Evolutionary conservation across 2,888 invertebrate genomes (phyloP).

Genomic region (Cheilosia soror): DNA sequence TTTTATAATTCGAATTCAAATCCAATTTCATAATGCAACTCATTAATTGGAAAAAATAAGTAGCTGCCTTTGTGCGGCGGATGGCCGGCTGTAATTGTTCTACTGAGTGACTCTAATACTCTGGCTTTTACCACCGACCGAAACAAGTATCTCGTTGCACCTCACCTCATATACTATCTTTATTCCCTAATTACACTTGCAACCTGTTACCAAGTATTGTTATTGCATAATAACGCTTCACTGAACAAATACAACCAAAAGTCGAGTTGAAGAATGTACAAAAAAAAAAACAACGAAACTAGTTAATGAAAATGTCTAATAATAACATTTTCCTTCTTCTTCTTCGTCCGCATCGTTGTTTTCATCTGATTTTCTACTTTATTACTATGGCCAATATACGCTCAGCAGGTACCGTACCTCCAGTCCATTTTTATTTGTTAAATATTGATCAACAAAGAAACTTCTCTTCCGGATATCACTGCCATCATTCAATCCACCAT

Average conservation of each 20-base stretch:
- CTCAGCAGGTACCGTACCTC: slow-evolving; percentile 47
- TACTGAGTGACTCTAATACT: slow-evolving; percentile 30
- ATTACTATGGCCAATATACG: slow-evolving; percentile 14
- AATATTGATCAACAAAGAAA: slow-evolving; percentile 64
- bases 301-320: slow-evolving; percentile 47
- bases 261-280: neutral
- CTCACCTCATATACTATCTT: slow-evolving; percentile 26
- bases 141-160: slow-evolving; percentile 11
- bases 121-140: too few species aligned
- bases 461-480: slow-evolving; percentile 68
- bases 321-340: slow-evolving; percentile 32
- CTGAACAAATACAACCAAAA: slow-evolving; percentile 8
- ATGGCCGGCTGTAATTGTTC: slow-evolving; percentile 8
- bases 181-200: slow-evolving; percentile 40
- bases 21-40: slow-evolving; percentile 57
- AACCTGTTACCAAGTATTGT: slow-evolving; percentile 17
- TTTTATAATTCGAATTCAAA: slow-evolving; percentile 36
- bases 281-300: slow-evolving; percentile 7
- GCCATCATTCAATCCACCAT: slow-evolving; percentile 31
- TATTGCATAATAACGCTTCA: slow-evolving; percentile 20
- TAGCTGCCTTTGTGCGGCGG: neutral
- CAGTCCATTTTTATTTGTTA: slow-evolving; percentile 17
- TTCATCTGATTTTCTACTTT: slow-evolving; percentile 48
- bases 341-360: slow-evolving; percentile 8
- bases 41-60: slow-evolving; percentile 25